Evolutionary conservation across 2,888 invertebrate species (phyloP).

Genomic region (Dynastes hyllus): DNA sequence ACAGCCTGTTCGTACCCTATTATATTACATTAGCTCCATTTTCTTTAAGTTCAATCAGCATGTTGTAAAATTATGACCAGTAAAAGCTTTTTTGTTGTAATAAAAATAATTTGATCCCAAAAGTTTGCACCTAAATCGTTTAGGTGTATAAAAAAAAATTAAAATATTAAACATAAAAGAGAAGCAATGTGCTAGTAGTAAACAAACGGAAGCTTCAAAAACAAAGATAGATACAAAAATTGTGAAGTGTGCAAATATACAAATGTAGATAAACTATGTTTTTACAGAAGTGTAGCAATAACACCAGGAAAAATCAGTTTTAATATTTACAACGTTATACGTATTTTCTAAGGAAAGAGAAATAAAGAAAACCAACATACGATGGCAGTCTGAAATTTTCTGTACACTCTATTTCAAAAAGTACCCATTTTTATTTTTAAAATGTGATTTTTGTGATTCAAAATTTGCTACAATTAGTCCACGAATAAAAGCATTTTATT

Average conservation of each 20-base stretch:
- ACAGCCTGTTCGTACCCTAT: too few species aligned
- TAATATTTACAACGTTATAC: conserved; percentile 5
- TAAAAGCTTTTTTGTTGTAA: not conserved
- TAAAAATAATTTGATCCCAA: not conserved
- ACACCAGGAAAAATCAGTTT: not conserved
- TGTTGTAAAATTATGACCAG: not conserved
- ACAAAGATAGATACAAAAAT: not conserved
- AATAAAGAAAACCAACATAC: too few species aligned
- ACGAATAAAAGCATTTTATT: conserved; percentile 2
- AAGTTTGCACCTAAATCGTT: not conserved
- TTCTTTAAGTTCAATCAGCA: not conserved
- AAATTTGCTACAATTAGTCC: not conserved
- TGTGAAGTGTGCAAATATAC: conserved; percentile 11
- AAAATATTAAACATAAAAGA: not conserved
- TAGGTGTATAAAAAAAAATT: not conserved
- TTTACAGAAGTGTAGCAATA: not conserved
- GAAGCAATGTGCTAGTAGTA: conserved; percentile 8
- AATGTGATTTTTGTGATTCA: not conserved
- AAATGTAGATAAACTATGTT: conserved; percentile 4
- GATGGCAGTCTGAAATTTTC: too few species aligned
- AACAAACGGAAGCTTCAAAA: conserved; percentile 9
- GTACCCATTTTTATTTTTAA: not conserved
- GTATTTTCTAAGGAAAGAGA: too few species aligned
- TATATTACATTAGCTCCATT: not conserved
- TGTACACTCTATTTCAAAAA: too few species aligned